These are phyloP conservation scores for Orthonychiurus folsomi DNA, from an alignment of 2,888 invertebrate species.

Conservation along the genomic window DNA sequence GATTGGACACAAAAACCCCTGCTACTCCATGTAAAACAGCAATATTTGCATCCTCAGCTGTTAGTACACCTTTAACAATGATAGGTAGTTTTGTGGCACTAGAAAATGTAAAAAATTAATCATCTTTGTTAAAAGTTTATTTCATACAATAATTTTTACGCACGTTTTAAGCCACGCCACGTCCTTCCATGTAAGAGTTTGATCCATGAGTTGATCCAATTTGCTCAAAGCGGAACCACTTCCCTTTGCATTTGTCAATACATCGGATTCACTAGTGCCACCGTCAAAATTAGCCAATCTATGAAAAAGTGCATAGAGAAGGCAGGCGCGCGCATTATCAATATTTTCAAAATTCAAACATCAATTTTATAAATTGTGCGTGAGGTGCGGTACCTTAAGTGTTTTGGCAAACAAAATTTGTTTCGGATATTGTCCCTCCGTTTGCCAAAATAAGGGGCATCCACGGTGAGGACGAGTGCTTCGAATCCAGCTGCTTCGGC, in stretches of 20 bases:
- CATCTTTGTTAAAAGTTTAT: neutral
- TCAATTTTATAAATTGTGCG: conserved; percentile 1
- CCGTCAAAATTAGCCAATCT: conserved; percentile 70
- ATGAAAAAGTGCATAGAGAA: conserved; percentile 42
- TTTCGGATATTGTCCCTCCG: conserved; percentile 73
- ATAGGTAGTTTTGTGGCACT: conserved; percentile 67
- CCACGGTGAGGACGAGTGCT: conserved; percentile 78
- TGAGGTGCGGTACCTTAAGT: conserved; percentile 55
- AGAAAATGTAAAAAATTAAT: conserved; percentile 6
- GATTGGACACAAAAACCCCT: conserved; percentile 84
- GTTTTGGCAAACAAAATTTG: conserved; percentile 68
- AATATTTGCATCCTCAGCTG: conserved; percentile 71
- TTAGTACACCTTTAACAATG: conserved; percentile 75
- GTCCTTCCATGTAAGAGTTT: conserved; percentile 75
- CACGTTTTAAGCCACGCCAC: conserved; percentile 72
- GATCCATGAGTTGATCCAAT: conserved; percentile 67
- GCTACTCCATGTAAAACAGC: conserved; percentile 64
- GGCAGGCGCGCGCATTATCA: neutral
- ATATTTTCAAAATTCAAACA: neutral
- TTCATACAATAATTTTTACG: conserved; percentile 14
- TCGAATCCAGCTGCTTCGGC: conserved; percentile 78
- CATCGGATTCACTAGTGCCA: conserved; percentile 47
- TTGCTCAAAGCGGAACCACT: conserved; percentile 66
- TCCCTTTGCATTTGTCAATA: conserved; percentile 48
- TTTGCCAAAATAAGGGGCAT: conserved; percentile 77